Evolutionary conservation across 2,888 invertebrate species (phyloP), one percentile per base, ranked within the genome.

Genomic region (Drymonia ruficornis): DNA sequence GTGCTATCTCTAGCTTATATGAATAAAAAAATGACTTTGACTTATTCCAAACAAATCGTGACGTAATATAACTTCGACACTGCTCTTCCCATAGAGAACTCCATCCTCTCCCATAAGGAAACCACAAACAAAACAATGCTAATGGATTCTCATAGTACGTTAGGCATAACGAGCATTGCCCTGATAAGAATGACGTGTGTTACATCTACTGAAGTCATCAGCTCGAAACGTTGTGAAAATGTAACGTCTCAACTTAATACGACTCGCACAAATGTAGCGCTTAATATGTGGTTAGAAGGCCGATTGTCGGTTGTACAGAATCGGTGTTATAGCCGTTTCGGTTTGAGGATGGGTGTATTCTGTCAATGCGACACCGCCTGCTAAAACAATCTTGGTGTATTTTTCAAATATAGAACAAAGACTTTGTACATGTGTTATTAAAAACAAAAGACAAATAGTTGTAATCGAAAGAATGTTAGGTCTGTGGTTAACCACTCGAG

Each of bases 131-230:
- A 47, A 34, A 15, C 28, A 36, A n/a, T 36, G 5, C 6, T 44
- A 28, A 45, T 45, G 28, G 15, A n/a, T 19, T 28, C 45, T 23
- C 28, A 34, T 47, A 34, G 34, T 34, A 34, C 34, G 34, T 13
- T 34, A 1, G 64, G 64, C 72, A 76, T 73, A 74, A 70, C 52
- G 55, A 63, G 56, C 65, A 59, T 52, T 53, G 44, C 50, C 19
- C 56, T 63, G 76, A 75, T 70, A 77, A 76, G 63, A 67, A 57
- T 63, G 62, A 71, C 59, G 63, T 61, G 60, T 60, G 42, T 52
- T 54, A 61, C 56, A 62, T 62, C 50, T 56, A 75, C 72, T 77
- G 78, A 78, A 81, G 77, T 81, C 81, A 80, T 77, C 77, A 70
- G 64, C 47, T 52, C 58, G 42, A 50, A 16, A 50, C 49, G 16